A percentile compares a stretch with the other conserved stretches of the same genome.
phyloP scores from a whole-genome alignment of 35 echinoderm and acorn worm genomes.

The Heliocidaris erythrogramma region DNA sequence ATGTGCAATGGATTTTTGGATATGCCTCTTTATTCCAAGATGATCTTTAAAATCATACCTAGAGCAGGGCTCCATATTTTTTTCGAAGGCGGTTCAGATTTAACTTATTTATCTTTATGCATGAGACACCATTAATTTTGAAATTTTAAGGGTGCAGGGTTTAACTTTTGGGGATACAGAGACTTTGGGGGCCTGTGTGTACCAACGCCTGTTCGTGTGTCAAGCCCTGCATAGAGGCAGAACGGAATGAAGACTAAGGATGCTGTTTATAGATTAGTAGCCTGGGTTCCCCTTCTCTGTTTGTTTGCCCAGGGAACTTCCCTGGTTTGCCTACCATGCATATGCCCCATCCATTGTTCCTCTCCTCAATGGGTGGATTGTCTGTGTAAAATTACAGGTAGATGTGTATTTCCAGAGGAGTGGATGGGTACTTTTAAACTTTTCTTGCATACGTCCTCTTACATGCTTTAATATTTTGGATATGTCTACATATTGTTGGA shows the following conservation, averaged over 20 bases:
- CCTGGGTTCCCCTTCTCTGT: slow-evolving; percentile 24
- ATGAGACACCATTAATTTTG: too few species aligned
- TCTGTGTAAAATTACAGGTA: background rate
- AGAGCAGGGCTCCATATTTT: too few species aligned
- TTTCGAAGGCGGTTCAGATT: too few species aligned
- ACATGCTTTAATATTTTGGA: background rate
- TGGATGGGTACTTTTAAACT: background rate
- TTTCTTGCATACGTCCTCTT: background rate
- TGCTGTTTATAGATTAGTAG: slow-evolving; percentile 49
- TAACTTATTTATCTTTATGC: too few species aligned
- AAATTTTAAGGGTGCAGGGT: too few species aligned
- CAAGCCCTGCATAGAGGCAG: background rate
- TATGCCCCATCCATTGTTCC: slow-evolving; percentile 27
- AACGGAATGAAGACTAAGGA: background rate
- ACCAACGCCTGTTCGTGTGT: too few species aligned
- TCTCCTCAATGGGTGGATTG: background rate
- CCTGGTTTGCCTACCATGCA: too few species aligned
- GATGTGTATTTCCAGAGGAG: background rate
- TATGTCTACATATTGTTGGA: background rate
- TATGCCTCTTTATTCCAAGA: too few species aligned
- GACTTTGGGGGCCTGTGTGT: too few species aligned
- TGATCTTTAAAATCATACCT: too few species aligned
- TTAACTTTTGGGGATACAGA: too few species aligned
- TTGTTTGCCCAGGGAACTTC: too few species aligned
- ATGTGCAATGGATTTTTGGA: background rate